Base-by-base conservation (phyloP, 1,140 invertebrate genomes). In the Ceratina calcarata region DNA sequence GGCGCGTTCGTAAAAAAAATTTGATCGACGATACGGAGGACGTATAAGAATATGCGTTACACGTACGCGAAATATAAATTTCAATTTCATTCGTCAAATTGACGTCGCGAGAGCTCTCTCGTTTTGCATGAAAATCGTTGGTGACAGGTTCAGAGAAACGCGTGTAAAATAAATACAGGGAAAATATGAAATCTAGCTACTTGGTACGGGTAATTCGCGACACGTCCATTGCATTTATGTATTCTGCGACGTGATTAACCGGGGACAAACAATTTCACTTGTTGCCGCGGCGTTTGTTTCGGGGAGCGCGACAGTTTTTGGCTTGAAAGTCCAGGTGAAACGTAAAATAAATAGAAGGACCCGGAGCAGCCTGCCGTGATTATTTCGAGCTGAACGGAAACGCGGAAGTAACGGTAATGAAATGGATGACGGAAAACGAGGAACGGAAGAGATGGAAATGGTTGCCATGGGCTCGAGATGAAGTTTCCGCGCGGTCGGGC, bases 401-500 rank as follows among this genome's bases (percentile, higher is more conserved):
- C 27, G 4, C 10, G n/a, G 70, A 66, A 67, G 58, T 53, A 0
- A 49, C n/a, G 37, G 12, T 32, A 32, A 60, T 32, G 55, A 22
- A 53, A 55, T 15, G 15, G 15, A 27, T 3, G 24, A 32, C 16
- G 10, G 24, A 13, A 62, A 62, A 45, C 3, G 49, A 60, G 18
- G 45, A 55, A 24, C 16, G 75, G 49, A 37, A 71, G 3, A 10
- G n/a, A 18, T 37, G 72, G 60, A 73, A 64, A 10, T 32, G 53
- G 18, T 15, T 57, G 55, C 7, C 12, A 27, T 15, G n/a, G 24
- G 37, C 24, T 32, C 70, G 16, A 72, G 70, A 72, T 27, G 70
- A 72, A 60, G 49, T 32, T 73, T 73, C 37, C 49, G 71, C 24
- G 22, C 60, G 71, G 12, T 73, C 71, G 24, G 22, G 60, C 71